Evolutionary conservation across 2,888 invertebrate genomes (phyloP).

Genomic region (Hyles lineata): DNA sequence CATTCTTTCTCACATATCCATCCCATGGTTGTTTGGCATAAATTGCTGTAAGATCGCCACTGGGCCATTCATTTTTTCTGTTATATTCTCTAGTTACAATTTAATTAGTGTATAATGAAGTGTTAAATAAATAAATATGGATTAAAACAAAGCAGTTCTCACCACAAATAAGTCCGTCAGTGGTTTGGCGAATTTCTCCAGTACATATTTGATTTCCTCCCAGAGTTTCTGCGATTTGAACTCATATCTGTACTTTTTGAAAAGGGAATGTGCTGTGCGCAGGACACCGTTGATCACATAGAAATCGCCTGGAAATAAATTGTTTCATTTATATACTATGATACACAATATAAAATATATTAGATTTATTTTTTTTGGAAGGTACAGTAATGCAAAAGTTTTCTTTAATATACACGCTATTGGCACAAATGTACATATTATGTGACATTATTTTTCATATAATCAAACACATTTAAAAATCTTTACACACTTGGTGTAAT

Average conservation of each 20-base stretch:
- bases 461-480: too few species aligned
- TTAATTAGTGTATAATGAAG: background rate
- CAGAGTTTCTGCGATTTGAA: constrained; percentile 97
- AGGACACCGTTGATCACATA: constrained; percentile 97
- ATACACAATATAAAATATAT: too few species aligned
- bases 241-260: constrained; percentile 97
- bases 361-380: too few species aligned
- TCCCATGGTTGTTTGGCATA: too few species aligned
- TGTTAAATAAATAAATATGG: too few species aligned
- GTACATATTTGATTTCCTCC: constrained; percentile 98
- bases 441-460: background rate
- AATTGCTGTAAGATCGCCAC: too few species aligned
- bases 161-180: constrained; percentile 96
- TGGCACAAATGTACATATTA: too few species aligned
- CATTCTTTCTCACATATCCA: too few species aligned
- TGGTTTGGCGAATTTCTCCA: constrained; percentile 96
- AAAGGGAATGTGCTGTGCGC: constrained; percentile 97
- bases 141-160: constrained; percentile 48
- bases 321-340: too few species aligned
- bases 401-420: background rate
- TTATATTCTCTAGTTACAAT: too few species aligned
- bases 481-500: too few species aligned
- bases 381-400: background rate
- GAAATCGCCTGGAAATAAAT: constrained; percentile 90
- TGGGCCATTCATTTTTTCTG: too few species aligned